Conservation (phyloP, 2,113 vertebrate genomes). For the Melanerpes aurifrons region DNA sequence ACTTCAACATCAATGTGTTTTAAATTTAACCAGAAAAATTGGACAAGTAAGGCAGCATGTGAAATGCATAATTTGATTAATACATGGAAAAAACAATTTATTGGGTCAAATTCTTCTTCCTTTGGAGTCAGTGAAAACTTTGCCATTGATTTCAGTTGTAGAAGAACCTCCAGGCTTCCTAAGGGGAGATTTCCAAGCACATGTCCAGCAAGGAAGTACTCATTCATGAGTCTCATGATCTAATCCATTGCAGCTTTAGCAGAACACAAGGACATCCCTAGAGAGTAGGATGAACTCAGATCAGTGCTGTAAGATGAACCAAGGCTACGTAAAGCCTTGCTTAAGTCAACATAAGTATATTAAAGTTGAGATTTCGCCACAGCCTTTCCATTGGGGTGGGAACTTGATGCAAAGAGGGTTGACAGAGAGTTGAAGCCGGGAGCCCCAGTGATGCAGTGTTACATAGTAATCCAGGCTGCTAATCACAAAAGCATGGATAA, state of each 20-base stretch:
- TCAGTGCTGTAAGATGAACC: conserved; percentile 57
- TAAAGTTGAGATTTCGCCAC: conserved; percentile 47
- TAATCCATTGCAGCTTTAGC: conserved; percentile 68
- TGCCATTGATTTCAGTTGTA: conserved; percentile 5
- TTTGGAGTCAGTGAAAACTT: not conserved
- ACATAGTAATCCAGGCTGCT: conserved; percentile 66
- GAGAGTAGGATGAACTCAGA: conserved; percentile 64
- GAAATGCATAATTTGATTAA: conserved; percentile 20
- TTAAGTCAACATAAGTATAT: conserved; percentile 72
- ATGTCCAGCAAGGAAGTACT: conserved; percentile 25
- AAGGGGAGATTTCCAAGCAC: conserved; percentile 44
- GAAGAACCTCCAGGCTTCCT: not conserved
- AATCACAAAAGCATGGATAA: conserved; percentile 74
- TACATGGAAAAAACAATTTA: not conserved
- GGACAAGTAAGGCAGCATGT: not conserved
- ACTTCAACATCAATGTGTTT: conserved; percentile 27
- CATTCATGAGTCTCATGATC: not conserved
- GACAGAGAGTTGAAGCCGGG: conserved; percentile 46
- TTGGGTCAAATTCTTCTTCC: not conserved
- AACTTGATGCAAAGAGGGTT: conserved; percentile 44
- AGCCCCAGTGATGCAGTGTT: conserved; percentile 28
- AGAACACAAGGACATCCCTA: conserved; percentile 27
- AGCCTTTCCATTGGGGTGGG: conserved; percentile 27
- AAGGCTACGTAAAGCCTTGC: conserved; percentile 47
- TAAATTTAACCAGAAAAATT: conserved; percentile 26